phyloP scores from a whole-genome alignment of 1,140 invertebrate genomes.

The Drosophila busckii region DNA sequence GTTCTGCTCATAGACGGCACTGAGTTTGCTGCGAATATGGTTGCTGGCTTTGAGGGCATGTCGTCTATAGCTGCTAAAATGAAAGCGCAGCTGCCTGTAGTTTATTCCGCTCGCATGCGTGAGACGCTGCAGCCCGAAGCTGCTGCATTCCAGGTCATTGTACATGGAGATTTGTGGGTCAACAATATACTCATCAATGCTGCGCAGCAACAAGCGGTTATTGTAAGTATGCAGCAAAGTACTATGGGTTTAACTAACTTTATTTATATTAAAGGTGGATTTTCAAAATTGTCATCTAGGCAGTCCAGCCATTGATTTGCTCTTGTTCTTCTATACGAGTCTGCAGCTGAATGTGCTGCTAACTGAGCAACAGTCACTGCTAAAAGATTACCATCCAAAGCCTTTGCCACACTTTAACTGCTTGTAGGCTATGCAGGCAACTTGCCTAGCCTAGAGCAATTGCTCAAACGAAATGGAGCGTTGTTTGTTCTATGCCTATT shows the following conservation, averaged over 20 bases:
- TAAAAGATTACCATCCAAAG: conserved; percentile 58
- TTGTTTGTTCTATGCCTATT: conserved; percentile 58
- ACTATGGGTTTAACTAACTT: background rate
- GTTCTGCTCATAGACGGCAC: conserved; percentile 47
- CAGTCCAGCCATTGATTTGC: conserved; percentile 59
- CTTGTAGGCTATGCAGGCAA: conserved; percentile 46
- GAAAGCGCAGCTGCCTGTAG: conserved; percentile 57
- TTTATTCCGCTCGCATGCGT: conserved; percentile 26
- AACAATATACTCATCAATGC: conserved; percentile 83
- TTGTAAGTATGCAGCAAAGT: too few species aligned
- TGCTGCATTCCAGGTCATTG: conserved; percentile 79
- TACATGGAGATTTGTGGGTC: conserved; percentile 84
- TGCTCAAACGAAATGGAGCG: conserved; percentile 63
- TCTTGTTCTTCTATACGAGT: conserved; percentile 64
- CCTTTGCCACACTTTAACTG: conserved; percentile 64
- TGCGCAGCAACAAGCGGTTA: conserved; percentile 80
- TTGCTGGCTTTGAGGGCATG: conserved; percentile 78
- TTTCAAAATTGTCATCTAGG: conserved; percentile 58
- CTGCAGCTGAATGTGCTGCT: conserved; percentile 45
- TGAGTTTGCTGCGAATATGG: conserved; percentile 29
- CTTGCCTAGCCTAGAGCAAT: conserved; percentile 67
- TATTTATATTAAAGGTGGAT: conserved; percentile 44
- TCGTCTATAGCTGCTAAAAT: conserved; percentile 55
- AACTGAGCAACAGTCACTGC: conserved; percentile 56
- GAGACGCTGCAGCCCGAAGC: conserved; percentile 35